Conservation (phyloP, 2,888 invertebrate genomes). For the Physocephala rufipes region DNA sequence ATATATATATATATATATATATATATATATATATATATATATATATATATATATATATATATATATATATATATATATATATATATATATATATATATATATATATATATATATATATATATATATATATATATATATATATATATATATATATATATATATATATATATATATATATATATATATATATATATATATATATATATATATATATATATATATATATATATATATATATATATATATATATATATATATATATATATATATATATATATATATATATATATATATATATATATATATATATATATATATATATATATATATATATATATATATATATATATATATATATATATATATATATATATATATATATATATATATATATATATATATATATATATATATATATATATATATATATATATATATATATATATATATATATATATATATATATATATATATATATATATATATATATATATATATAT, state of each 20-base stretch:
- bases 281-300: neutral
- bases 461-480: constrained; percentile 6
- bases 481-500: constrained; percentile 1
- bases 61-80: constrained; percentile 16
- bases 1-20: neutral
- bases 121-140: constrained; percentile 9
- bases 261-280: neutral
- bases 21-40: constrained; percentile 6
- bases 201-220: constrained; percentile 12
- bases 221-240: constrained; percentile 6
- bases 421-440: constrained; percentile 9
- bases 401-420: constrained; percentile 11
- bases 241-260: constrained; percentile 12
- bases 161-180: constrained; percentile 9
- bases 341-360: constrained; percentile 7
- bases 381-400: constrained; percentile 8
- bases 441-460: neutral
- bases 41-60: constrained; percentile 1
- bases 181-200: neutral
- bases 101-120: neutral
- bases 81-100: constrained; percentile 4
- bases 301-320: constrained; percentile 5
- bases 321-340: constrained; percentile 16
- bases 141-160: constrained; percentile 5
- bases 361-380: neutral